phyloP scores from a whole-genome alignment of 2,113 vertebrate genomes.

The Hyaena hyaena region DNA sequence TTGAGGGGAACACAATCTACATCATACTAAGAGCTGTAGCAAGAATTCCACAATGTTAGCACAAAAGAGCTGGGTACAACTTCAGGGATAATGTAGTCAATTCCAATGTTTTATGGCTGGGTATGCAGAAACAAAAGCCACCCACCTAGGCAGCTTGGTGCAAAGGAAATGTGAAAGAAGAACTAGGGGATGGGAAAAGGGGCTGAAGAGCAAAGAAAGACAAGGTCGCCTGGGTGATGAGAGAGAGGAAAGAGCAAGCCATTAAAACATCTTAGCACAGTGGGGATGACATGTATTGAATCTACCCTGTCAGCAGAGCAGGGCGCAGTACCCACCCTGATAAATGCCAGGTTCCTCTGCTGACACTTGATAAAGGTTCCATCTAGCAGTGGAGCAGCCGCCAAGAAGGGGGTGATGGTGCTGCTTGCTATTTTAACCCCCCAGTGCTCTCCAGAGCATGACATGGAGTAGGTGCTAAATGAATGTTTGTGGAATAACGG shows the following conservation, averaged over 20 bases:
- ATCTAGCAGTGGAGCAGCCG: constrained; percentile 41
- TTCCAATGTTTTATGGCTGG: not conserved
- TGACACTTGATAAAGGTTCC: constrained; percentile 86
- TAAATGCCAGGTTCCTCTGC: constrained; percentile 84
- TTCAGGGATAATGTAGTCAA: not conserved
- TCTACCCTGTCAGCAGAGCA: constrained; percentile 77
- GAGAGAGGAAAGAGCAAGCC: constrained; percentile 51
- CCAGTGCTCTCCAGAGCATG: not conserved
- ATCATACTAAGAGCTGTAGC: not conserved
- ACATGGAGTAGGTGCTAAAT: not conserved
- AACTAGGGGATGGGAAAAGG: not conserved
- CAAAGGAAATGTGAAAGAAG: not conserved
- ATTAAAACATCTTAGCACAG: constrained; percentile 73
- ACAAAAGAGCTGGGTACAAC: not conserved
- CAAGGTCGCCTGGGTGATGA: not conserved
- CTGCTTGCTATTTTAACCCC: constrained; percentile 65
- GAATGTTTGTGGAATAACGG: not conserved
- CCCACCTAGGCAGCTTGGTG: not conserved
- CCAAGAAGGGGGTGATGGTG: constrained; percentile 42
- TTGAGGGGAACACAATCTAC: not conserved
- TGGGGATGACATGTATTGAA: constrained; percentile 75
- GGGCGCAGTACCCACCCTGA: constrained; percentile 69
- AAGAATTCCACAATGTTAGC: not conserved
- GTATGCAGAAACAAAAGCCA: not conserved
- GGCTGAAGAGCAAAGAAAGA: not conserved